A percentile compares a stretch with the other conserved stretches of the same genome.
Conservation (phyloP, 2,888 invertebrate species). For the Poecilobothrus nobilitatus region DNA sequence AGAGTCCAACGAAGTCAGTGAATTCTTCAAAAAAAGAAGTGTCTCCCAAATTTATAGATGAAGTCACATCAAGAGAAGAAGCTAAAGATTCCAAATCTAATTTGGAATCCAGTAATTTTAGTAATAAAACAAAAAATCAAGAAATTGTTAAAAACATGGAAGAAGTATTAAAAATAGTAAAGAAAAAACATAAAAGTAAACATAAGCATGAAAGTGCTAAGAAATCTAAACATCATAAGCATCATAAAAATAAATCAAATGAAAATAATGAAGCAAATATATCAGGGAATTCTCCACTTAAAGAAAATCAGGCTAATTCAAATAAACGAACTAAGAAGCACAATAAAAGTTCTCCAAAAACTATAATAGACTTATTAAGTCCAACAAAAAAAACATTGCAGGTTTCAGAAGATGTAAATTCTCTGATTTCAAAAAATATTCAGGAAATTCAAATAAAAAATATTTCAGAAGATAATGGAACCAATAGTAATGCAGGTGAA, state of each 20-base stretch:
- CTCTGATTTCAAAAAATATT: background rate
- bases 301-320: conserved; percentile 14
- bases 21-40: no score
- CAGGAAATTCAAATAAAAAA: background rate
- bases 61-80: background rate
- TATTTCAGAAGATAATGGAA: background rate
- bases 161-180: conserved; percentile 40
- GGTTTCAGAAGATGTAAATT: background rate
- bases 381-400: background rate
- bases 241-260: conserved; percentile 35
- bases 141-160: conserved; percentile 41
- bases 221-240: conserved; percentile 23
- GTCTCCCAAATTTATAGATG: background rate
- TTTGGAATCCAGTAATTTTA: background rate
- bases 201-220: conserved; percentile 31
- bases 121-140: conserved; percentile 12
- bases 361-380: background rate
- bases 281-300: conserved; percentile 15
- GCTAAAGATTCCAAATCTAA: background rate
- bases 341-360: conserved; percentile 19
- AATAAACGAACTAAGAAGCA: conserved; percentile 21
- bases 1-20: background rate
- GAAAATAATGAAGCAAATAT: conserved; percentile 29
- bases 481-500: background rate
- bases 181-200: conserved; percentile 40